These are phyloP conservation scores for Strongylocentrotus purpuratus DNA, from an alignment of 35 echinoderm and acorn worm genomes.

Conservation along the genomic window DNA sequence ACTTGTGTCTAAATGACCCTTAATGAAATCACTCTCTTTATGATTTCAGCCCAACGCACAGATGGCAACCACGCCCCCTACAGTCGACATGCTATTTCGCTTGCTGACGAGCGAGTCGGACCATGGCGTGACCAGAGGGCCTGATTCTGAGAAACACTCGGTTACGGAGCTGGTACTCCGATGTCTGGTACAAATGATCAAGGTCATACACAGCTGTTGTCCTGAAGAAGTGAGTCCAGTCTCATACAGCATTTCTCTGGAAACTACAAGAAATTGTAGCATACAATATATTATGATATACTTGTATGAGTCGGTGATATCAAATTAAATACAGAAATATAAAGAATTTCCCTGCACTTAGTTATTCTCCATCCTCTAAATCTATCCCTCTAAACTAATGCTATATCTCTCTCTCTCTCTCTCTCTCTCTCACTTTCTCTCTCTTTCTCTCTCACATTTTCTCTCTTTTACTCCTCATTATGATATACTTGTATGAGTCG, in stretches of 20 bases:
- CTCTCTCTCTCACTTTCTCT: no score
- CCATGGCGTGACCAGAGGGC: conserved; percentile 8
- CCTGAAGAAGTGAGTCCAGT: conserved; percentile 73
- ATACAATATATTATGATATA: background rate
- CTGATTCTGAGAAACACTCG: conserved; percentile 32
- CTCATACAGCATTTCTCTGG: background rate
- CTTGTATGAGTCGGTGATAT: no score
- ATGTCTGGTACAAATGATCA: conserved; percentile 75
- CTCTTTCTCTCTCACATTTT: no score
- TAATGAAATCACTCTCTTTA: background rate
- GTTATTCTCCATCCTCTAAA: no score
- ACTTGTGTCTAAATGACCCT: background rate
- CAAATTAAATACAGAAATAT: no score
- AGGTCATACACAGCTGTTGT: conserved; percentile 67
- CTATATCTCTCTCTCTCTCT: no score
- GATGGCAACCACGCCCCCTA: conserved; percentile 69
- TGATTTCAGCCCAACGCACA: conserved; percentile 71
- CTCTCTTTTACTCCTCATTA: no score
- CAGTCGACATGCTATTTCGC: conserved; percentile 73
- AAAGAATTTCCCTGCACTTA: no score
- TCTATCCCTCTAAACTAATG: no score
- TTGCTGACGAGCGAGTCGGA: conserved; percentile 51
- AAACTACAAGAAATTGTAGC: no score
- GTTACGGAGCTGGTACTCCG: conserved; percentile 66
- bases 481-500: no score